These are phyloP conservation scores for Anaspis maculata DNA, from an alignment of 2,888 invertebrate genomes.

Conservation along the genomic window DNA sequence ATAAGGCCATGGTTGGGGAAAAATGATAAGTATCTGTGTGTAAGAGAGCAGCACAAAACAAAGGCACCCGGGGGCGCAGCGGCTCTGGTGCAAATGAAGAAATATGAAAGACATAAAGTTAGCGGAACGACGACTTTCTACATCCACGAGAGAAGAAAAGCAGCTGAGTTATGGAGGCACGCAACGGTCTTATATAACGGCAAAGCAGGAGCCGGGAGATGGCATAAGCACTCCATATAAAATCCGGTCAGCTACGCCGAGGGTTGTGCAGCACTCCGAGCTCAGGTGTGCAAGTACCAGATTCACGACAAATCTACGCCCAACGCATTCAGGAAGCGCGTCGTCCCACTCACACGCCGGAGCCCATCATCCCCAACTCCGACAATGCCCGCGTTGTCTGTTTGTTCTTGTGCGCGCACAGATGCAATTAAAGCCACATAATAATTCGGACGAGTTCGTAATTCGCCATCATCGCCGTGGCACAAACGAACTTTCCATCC, in stretches of 20 bases:
- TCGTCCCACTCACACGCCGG: no score
- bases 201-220: no score
- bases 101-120: conserved; percentile 43
- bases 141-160: conserved; percentile 30
- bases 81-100: conserved; percentile 37
- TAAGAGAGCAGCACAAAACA: conserved; percentile 20
- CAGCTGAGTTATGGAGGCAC: conserved; percentile 36
- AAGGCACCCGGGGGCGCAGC: conserved; percentile 18
- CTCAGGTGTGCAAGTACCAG: no score
- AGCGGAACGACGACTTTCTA: conserved; percentile 37
- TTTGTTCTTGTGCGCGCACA: conserved; percentile 24
- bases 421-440: conserved; percentile 33
- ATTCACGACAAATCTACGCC: no score
- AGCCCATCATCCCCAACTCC: conserved; percentile 32
- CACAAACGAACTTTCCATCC: no score
- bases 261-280: no score
- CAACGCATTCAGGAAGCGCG: no score
- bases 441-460: conserved; percentile 23
- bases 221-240: conserved; percentile 14
- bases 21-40: conserved; percentile 25
- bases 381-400: conserved; percentile 32
- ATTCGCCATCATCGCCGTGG: neutral
- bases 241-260: conserved; percentile 12
- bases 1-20: conserved; percentile 13
- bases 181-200: conserved; percentile 32